phyloP scores from a whole-genome alignment of 2,888 invertebrate genomes.

The Oithona nana region DNA sequence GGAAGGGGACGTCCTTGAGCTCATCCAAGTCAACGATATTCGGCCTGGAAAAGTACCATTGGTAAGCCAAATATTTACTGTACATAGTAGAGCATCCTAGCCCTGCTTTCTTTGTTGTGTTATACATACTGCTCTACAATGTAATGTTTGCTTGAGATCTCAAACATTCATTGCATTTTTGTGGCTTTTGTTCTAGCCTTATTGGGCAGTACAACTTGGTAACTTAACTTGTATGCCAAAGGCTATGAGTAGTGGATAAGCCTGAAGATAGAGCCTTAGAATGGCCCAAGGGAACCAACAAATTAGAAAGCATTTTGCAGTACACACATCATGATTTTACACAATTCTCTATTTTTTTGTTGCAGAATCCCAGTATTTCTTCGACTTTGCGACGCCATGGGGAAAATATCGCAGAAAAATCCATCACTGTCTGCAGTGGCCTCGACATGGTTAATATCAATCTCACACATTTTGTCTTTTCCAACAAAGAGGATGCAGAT shows the following conservation, averaged over 20 bases:
- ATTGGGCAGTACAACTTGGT: not conserved
- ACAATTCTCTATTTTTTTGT: not conserved
- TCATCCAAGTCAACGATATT: constrained; percentile 95
- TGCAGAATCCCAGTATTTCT: constrained; percentile 2
- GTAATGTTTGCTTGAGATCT: no score
- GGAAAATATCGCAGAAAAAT: constrained; percentile 50
- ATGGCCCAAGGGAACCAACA: not conserved
- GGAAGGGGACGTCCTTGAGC: constrained; percentile 95
- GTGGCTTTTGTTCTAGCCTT: no score
- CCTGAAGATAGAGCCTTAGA: not conserved
- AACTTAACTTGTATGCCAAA: not conserved
- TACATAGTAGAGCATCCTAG: no score
- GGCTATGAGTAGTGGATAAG: not conserved
- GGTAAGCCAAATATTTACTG: no score
- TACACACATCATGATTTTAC: not conserved
- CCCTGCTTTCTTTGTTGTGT: no score
- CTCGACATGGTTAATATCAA: constrained; percentile 96
- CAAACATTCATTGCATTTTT: no score
- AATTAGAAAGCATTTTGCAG: not conserved
- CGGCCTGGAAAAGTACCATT: constrained; percentile 78
- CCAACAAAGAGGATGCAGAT: constrained; percentile 82
- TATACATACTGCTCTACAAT: no score
- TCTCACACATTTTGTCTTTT: constrained; percentile 89
- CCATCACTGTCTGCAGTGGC: constrained; percentile 89
- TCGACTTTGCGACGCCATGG: not conserved